These are phyloP conservation scores for Lophochroa leadbeateri DNA, from an alignment of 2,113 vertebrate species.

Conservation along the genomic window DNA sequence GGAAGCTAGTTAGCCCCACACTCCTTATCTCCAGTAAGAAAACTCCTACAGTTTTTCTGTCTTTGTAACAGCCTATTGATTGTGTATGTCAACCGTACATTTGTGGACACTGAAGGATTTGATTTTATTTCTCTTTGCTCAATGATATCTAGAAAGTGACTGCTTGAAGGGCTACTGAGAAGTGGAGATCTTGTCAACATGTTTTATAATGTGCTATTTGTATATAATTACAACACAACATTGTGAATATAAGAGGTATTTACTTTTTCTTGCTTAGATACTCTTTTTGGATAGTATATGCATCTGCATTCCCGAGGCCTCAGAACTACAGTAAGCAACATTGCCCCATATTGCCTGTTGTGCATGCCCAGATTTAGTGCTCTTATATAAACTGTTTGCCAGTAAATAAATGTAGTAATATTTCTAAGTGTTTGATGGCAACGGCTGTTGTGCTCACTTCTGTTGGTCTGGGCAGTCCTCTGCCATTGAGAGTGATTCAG, in stretches of 20 bases:
- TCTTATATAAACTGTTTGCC: neutral
- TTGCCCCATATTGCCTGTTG: neutral
- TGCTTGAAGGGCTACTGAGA: neutral
- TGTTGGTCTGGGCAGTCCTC: neutral
- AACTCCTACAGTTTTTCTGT: constrained; percentile 18
- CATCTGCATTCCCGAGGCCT: neutral
- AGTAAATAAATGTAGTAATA: neutral
- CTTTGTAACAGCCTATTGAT: constrained; percentile 26
- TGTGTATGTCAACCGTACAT: neutral
- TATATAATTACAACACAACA: neutral
- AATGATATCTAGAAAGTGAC: constrained; percentile 13
- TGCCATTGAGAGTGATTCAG: neutral
- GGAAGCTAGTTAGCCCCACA: neutral
- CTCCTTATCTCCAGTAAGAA: neutral
- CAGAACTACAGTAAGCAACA: neutral
- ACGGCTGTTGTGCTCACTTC: neutral
- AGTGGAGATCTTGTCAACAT: neutral
- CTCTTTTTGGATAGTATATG: neutral
- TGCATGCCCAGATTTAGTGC: neutral
- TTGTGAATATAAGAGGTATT: neutral
- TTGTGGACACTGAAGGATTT: neutral
- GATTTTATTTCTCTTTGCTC: constrained; percentile 35
- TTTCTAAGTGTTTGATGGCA: neutral
- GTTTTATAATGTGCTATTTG: constrained; percentile 9
- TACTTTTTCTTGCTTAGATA: neutral